Evolutionary conservation across 2,888 invertebrate species (phyloP), one percentile per base, ranked within the genome.

Genomic region (Tachina grossa): DNA sequence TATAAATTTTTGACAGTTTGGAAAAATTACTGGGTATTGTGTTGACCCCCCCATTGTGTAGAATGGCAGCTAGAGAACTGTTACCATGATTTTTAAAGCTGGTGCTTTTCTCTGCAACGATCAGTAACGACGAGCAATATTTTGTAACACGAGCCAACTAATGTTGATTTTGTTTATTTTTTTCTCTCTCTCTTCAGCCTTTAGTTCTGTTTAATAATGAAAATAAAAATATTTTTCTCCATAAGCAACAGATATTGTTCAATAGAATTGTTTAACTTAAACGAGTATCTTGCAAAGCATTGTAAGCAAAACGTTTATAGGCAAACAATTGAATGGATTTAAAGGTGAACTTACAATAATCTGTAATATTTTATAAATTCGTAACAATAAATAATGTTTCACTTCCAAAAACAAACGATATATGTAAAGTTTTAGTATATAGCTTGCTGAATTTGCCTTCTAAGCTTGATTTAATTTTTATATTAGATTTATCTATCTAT

Each of bases 1-100:
- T 89, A 90, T 90, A 89, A 88, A 90, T 89, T 90, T 91, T 91
- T 91, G 91, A 91, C 91, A 91, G 91, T 91, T 91, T 88, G 89
- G 88, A 91, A 91, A 91, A 91, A 91, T 91, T 89, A 89, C 90
- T 89, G 90, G 88, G 89, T 90, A 91, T 91, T 91, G 91, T 91
- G 90, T 90, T 90, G 90, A 84, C 91, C 90, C 91, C 84, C 89
- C 91, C 90, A 90, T 91, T 91, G 91, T 90, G 89, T 90, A 86
- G 86, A n/a, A n/a, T 83, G 85, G 85, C 79, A 85, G 85, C 77
- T 75, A 76, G 22, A 77, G 74, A 82, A 59, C 74, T 77, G 79
- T 71, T 81, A 53, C 81, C 81, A 83, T 71, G 71, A 68, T 78
- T 57, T 65, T 68, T 81, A 81, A 81, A 85, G 85, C 79, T 85